Evolutionary conservation across 2,888 invertebrate genomes (phyloP).

Genomic region (Orthosia gothica): DNA sequence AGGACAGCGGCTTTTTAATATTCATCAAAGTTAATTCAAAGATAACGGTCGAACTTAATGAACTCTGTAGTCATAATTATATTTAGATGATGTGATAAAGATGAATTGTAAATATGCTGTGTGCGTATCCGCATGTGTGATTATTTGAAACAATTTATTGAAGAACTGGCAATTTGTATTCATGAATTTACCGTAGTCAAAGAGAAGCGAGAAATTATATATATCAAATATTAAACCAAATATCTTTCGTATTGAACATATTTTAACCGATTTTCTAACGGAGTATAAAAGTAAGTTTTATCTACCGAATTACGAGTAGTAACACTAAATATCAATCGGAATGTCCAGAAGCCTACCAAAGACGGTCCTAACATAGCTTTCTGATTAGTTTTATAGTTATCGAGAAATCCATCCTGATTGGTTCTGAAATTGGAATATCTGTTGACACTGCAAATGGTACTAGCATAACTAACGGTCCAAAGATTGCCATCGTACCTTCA

Average conservation of each 20-base stretch:
- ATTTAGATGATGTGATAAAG: slow-evolving; percentile 35
- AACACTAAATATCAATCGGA: background rate
- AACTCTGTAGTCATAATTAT: slow-evolving; percentile 54
- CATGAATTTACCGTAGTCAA: background rate
- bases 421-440: slow-evolving; percentile 12
- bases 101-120: slow-evolving; percentile 8
- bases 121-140: slow-evolving; percentile 10
- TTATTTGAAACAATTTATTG: slow-evolving; percentile 16
- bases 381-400: background rate
- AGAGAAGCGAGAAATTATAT: background rate
- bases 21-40: slow-evolving; percentile 43
- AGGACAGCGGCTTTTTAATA: slow-evolving; percentile 13
- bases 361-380: too few relatives aligned
- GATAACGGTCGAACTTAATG: slow-evolving; percentile 54
- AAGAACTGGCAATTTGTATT: background rate
- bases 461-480: slow-evolving; percentile 23
- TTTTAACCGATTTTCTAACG: too few relatives aligned
- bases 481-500: slow-evolving; percentile 37
- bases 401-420: slow-evolving; percentile 14
- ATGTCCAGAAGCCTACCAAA: background rate
- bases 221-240: background rate
- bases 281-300: background rate
- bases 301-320: background rate
- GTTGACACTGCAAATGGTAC: slow-evolving; percentile 12
- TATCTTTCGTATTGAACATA: background rate